Evolutionary conservation across 2,888 invertebrate genomes (phyloP).

Genomic region (Leucoma salicis): DNA sequence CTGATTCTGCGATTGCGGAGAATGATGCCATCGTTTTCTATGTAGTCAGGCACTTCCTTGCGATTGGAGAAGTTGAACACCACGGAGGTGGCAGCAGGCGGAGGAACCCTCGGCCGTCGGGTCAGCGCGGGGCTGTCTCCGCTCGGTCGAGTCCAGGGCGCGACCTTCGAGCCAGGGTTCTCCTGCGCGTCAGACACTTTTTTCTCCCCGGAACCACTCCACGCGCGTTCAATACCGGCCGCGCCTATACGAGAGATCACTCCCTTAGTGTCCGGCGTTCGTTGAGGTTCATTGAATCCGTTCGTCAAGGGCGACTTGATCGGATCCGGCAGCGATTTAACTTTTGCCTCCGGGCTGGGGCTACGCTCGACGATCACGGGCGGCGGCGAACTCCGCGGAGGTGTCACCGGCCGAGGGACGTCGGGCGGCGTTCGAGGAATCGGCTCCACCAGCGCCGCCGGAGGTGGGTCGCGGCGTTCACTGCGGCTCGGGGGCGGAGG

Average conservation of each 20-base stretch:
- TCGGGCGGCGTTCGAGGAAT: slow-evolving; percentile 52
- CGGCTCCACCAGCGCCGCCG: slow-evolving; percentile 70
- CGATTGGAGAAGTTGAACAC: slow-evolving; percentile 94
- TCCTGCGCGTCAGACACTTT: slow-evolving; percentile 14
- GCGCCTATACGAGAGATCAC: slow-evolving; percentile 48
- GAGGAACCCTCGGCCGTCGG: slow-evolving; percentile 42
- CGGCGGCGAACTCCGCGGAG: slow-evolving; percentile 32
- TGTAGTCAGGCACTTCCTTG: slow-evolving; percentile 94
- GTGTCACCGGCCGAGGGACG: slow-evolving; percentile 32
- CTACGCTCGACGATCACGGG: slow-evolving; percentile 31
- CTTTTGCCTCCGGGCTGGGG: slow-evolving; percentile 26
- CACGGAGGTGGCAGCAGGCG: slow-evolving; percentile 85
- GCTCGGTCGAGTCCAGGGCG: slow-evolving; percentile 25
- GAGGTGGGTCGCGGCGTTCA: slow-evolving; percentile 72
- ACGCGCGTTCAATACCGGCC: slow-evolving; percentile 62
- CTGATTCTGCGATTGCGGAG: slow-evolving; percentile 85
- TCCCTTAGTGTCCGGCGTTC: slow-evolving; percentile 23
- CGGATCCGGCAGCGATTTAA: slow-evolving; percentile 9
- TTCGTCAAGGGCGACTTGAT: slow-evolving; percentile 35
- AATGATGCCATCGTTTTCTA: slow-evolving; percentile 93
- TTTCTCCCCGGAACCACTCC: slow-evolving; percentile 53
- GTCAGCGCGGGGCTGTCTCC: slow-evolving; percentile 27
- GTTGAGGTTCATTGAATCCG: slow-evolving; percentile 37
- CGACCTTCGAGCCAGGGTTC: slow-evolving; percentile 29
- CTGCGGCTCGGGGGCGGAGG: slow-evolving; percentile 47